phyloP scores from a whole-genome alignment of 2,888 invertebrate species.

The Trichopria drosophilae region DNA sequence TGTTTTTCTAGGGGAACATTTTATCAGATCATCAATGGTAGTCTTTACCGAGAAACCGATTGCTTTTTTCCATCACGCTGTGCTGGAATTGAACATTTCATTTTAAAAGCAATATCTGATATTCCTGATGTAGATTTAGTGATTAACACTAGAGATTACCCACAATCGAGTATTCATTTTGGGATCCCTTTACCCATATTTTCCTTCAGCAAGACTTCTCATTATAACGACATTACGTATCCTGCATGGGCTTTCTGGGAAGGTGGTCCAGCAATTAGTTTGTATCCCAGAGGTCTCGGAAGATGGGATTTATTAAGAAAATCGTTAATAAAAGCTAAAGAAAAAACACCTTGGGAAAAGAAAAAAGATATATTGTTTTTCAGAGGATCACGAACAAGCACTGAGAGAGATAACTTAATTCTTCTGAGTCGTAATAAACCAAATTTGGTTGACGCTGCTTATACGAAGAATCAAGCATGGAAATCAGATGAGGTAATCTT shows the following conservation, averaged over 20 bases:
- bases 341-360: conserved; percentile 73
- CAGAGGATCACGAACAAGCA: conserved; percentile 90
- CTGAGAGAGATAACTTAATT: conserved; percentile 86
- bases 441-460: conserved; percentile 84
- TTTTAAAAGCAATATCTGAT: conserved; percentile 69
- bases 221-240: conserved; percentile 89
- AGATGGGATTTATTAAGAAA: conserved; percentile 86
- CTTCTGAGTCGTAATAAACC: conserved; percentile 76
- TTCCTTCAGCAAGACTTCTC: conserved; percentile 89
- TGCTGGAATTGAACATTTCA: conserved; percentile 86
- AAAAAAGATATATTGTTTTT: conserved; percentile 81
- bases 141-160: conserved; percentile 91
- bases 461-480: conserved; percentile 99
- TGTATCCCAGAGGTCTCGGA: conserved; percentile 92
- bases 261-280: conserved; percentile 92
- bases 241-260: conserved; percentile 99
- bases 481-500: conserved; percentile 78
- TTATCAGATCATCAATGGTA: conserved; percentile 82
- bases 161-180: conserved; percentile 74
- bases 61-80: conserved; percentile 95
- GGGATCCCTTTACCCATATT: conserved; percentile 76
- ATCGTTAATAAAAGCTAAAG: conserved; percentile 69
- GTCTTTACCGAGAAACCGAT: conserved; percentile 77
- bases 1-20: conserved; percentile 65
- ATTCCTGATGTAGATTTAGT: conserved; percentile 83